Evolutionary conservation across 2,113 vertebrate genomes (phyloP).

Genomic region (Rhinolophus sinicus): DNA sequence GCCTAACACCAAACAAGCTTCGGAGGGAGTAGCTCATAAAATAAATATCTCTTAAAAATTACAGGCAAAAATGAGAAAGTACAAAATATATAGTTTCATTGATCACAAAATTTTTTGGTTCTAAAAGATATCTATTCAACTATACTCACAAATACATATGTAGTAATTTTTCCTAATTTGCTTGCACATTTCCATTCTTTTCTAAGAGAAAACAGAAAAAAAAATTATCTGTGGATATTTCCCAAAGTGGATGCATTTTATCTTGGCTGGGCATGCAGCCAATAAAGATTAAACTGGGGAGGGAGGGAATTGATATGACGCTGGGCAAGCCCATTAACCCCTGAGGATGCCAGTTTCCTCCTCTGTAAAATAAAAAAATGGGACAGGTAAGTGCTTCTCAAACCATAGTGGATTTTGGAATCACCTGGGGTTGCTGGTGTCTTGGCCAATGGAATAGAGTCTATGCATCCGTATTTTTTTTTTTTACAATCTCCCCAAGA

Average conservation of each 20-base stretch:
- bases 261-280: constrained; percentile 58
- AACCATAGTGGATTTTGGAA: not conserved
- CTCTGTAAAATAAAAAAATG: not conserved
- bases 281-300: constrained; percentile 64
- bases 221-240: constrained; percentile 45
- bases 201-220: constrained; percentile 46
- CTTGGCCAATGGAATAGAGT: not conserved
- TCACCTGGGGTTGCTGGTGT: not conserved
- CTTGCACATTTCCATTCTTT: constrained; percentile 53
- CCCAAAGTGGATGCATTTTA: constrained; percentile 43
- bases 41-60: not conserved
- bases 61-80: constrained; percentile 7
- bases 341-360: constrained; percentile 3
- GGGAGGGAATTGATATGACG: constrained; percentile 9
- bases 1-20: not conserved
- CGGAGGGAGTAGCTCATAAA: not conserved
- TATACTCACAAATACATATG: not conserved
- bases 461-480: not conserved
- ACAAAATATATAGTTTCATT: not conserved
- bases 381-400: not conserved
- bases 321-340: constrained; percentile 11
- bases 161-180: not conserved
- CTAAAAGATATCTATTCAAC: not conserved
- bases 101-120: not conserved
- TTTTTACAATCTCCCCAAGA: not conserved